Evolutionary conservation across 1,140 invertebrate species (phyloP), one percentile per base, ranked within the genome.

Genomic region (Papilio helenus): DNA sequence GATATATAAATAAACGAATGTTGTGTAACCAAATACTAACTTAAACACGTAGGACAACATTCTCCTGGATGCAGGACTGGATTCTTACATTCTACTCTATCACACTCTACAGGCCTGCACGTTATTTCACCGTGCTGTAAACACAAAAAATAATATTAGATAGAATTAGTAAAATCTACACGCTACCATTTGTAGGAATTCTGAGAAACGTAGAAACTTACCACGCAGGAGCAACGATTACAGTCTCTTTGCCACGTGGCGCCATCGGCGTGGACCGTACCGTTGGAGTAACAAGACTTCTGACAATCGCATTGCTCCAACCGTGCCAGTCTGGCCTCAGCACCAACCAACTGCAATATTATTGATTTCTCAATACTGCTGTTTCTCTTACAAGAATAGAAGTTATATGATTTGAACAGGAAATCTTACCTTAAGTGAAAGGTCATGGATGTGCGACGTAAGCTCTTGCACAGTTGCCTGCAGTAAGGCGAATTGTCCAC

Each of bases 221-320:
- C 97, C 94, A 97, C 96, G 95, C 97, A 98, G 82, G 97, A 96
- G 95, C 97, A 98, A 82, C 96, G 96, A 89, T 98, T 96, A 95
- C 97, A 98, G 85, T 96, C 97, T 87, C 96, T 96, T 91, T 97
- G 96, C 97, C 97, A 98, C 8, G 96, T 97, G 49, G 97, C 96
- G 68, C 98, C 98, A 90, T 98, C 98, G 26, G 97, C 96, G 87
- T 97, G 96, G 39, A 97, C 95, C 16, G 97, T 97, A 44, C 97
- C 97, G 92, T 98, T 98, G 73, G 96, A 95, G 84, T 95, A 95
- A 95, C 98, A 99, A 58, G 97, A 97, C 93, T 98, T 98, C 93
- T 97, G 96, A 95, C 98, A 98, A 93, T 98, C 97, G 95, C 98
- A 99, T 89, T 97, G 96, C 94, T 98, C 97, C 85, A 98, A 95